These are phyloP conservation scores for Tachina fera DNA, from an alignment of 2,888 invertebrate genomes.

Conservation along the genomic window DNA sequence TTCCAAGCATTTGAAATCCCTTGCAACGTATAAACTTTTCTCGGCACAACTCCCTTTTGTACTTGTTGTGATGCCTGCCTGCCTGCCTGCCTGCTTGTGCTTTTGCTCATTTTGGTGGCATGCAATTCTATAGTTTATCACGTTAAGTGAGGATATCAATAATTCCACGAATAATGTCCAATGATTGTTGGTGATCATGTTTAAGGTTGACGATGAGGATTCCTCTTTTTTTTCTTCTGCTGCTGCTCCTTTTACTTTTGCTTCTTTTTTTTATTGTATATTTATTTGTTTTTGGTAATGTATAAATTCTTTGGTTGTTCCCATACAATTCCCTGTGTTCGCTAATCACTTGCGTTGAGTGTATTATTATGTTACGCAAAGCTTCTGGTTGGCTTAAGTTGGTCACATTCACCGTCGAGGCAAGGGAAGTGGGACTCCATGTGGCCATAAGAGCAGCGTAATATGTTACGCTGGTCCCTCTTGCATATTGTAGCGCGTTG, in stretches of 20 bases:
- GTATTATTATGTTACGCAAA: slow-evolving; percentile 59
- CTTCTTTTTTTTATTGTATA: background rate
- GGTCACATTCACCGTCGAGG: slow-evolving; percentile 26
- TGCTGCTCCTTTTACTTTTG: background rate
- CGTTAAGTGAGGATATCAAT: slow-evolving; percentile 70
- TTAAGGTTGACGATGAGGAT: slow-evolving; percentile 63
- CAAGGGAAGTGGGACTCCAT: background rate
- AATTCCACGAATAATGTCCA: slow-evolving; percentile 71
- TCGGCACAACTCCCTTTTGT: slow-evolving; percentile 26
- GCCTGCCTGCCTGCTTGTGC: background rate
- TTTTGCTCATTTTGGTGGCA: slow-evolving; percentile 50
- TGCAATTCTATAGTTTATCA: slow-evolving; percentile 70
- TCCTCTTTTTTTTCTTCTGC: slow-evolving; percentile 8
- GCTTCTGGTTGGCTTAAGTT: slow-evolving; percentile 61
- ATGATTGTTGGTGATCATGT: slow-evolving; percentile 69
- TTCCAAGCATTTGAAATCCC: slow-evolving; percentile 65
- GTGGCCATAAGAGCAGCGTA: slow-evolving; percentile 46
- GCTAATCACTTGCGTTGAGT: slow-evolving; percentile 54
- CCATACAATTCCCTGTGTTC: slow-evolving; percentile 30
- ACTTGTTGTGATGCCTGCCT: slow-evolving; percentile 1
- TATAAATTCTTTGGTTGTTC: slow-evolving; percentile 33
- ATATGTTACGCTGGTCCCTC: slow-evolving; percentile 53
- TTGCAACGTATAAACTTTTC: slow-evolving; percentile 37
- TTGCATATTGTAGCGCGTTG: background rate
- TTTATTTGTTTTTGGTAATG: slow-evolving; percentile 43